Evolutionary conservation across 2,797 vertebrate species (phyloP).

Genomic region (Muscicapa comitata): DNA sequence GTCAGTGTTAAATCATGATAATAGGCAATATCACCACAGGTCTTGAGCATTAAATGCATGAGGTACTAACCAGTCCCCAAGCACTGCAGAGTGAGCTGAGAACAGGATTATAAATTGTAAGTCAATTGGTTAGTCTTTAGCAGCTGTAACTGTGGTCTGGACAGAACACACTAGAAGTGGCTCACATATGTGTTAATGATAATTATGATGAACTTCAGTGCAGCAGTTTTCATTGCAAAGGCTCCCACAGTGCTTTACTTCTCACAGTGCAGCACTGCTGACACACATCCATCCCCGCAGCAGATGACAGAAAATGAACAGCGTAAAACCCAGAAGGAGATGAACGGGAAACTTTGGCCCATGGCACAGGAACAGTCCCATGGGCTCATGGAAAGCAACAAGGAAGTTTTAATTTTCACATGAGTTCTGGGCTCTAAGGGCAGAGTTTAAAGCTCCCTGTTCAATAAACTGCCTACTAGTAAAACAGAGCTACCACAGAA

Average conservation of each 20-base stretch:
- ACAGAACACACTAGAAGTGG: neutral
- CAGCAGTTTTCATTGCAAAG: neutral
- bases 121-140: constrained; percentile 1
- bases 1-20: constrained; percentile 11
- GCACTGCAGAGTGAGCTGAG: neutral
- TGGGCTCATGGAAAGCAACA: neutral
- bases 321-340: neutral
- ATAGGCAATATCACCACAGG: neutral
- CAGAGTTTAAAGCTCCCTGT: neutral
- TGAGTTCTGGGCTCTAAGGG: neutral
- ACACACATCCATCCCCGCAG: neutral
- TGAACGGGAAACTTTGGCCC: neutral
- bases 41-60: neutral
- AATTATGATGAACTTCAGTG: neutral
- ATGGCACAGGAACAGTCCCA: neutral
- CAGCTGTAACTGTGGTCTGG: neutral
- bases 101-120: constrained; percentile 10
- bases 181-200: neutral
- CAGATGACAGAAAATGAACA: neutral
- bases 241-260: neutral
- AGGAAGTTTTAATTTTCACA: neutral
- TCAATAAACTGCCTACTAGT: neutral
- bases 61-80: constrained; percentile 15
- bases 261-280: neutral
- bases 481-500: neutral